phyloP scores from a whole-genome alignment of 30 jellyfish, hydroid and myxozoan genomes.

The Nemopilema nomurai region DNA sequence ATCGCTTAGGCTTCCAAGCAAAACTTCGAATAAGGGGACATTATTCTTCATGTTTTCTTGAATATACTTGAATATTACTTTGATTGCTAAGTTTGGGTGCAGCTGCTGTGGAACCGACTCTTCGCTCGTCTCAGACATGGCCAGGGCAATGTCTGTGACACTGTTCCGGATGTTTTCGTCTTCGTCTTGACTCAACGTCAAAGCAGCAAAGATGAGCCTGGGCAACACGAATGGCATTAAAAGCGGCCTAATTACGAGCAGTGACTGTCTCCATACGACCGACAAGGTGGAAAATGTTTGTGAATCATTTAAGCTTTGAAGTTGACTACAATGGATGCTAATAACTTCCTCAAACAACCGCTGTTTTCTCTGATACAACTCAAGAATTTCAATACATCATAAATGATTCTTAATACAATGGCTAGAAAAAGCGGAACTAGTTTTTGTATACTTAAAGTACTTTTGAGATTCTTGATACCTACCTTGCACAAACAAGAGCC shows the following conservation, averaged over 20 bases:
- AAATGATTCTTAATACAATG: no score
- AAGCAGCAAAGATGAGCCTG: slow-evolving; percentile 42
- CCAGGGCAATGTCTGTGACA: slow-evolving; percentile 15
- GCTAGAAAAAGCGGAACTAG: no score
- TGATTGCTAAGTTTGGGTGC: slow-evolving; percentile 44
- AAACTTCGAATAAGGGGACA: neutral
- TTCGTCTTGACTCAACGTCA: slow-evolving; percentile 60
- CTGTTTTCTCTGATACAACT: no score
- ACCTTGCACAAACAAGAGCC: slow-evolving; percentile 24
- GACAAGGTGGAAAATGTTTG: neutral
- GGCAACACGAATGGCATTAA: neutral
- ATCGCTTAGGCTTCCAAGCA: neutral
- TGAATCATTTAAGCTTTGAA: no score
- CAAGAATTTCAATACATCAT: no score
- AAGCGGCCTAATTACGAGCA: neutral
- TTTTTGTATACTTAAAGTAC: no score
- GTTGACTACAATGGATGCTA: no score
- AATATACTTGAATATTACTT: slow-evolving; percentile 8
- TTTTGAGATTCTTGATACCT: no score
- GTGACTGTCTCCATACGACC: neutral
- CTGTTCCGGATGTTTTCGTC: slow-evolving; percentile 51
- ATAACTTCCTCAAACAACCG: no score
- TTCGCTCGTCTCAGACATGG: neutral
- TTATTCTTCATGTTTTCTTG: slow-evolving; percentile 1
- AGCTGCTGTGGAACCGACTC: neutral